Evolutionary conservation across 1,140 invertebrate species (phyloP).

Genomic region (Drosophila grimshawi): DNA sequence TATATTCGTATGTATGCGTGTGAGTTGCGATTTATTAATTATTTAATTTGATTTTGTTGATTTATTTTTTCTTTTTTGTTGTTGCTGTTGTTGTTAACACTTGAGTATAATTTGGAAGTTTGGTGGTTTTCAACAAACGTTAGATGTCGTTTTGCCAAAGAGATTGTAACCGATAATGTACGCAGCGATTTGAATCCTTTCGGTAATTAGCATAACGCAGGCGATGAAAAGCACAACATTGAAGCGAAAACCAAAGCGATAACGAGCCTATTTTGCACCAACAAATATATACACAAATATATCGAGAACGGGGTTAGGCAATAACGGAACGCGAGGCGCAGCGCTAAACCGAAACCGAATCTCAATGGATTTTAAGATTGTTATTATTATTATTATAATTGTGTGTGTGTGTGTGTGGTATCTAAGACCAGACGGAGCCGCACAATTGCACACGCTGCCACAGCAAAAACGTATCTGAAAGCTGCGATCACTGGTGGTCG

Average conservation of each 20-base stretch:
- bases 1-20: conserved; percentile 49
- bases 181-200: conserved; percentile 82
- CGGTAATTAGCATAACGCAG: conserved; percentile 84
- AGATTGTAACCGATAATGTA: conserved; percentile 84
- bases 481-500: conserved; percentile 57
- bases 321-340: conserved; percentile 11
- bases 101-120: conserved; percentile 40
- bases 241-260: conserved; percentile 63
- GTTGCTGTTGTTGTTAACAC: conserved; percentile 13
- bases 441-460: conserved; percentile 62
- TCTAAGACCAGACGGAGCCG: conserved; percentile 47
- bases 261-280: conserved; percentile 68
- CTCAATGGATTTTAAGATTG: not conserved
- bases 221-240: conserved; percentile 77
- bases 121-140: conserved; percentile 48
- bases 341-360: conserved; percentile 26
- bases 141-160: conserved; percentile 75
- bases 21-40: conserved; percentile 9
- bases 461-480: conserved; percentile 83
- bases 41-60: conserved; percentile 10
- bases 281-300: not conserved
- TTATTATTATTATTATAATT: not conserved
- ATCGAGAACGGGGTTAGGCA: not conserved
- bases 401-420: not conserved
- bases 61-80: not conserved